Evolutionary conservation across 2,888 invertebrate genomes (phyloP).

Genomic region (Phalera bucephala): DNA sequence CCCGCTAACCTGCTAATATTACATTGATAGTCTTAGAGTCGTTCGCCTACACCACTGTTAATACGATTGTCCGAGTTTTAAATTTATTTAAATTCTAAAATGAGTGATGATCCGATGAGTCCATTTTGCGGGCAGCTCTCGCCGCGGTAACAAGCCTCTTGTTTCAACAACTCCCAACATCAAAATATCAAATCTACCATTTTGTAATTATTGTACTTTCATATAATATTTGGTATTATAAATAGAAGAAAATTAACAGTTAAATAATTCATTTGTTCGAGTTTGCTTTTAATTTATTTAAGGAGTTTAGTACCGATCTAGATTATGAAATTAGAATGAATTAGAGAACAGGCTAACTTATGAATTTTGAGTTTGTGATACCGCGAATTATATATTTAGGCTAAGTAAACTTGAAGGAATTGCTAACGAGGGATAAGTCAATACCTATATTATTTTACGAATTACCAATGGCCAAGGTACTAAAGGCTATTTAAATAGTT

Average conservation of each 20-base stretch:
- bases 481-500: no score
- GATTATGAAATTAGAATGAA: constrained; percentile 1
- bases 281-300: constrained; percentile 15
- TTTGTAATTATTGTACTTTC: constrained; percentile 22
- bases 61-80: constrained; percentile 46
- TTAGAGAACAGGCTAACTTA: no score
- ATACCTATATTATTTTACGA: no score
- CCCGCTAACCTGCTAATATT: no score
- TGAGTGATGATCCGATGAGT: constrained; percentile 20
- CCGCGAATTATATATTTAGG: no score
- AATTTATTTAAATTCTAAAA: constrained; percentile 52
- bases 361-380: no score
- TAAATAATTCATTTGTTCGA: constrained; percentile 30
- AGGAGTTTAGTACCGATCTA: constrained; percentile 8
- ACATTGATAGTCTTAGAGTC: no score
- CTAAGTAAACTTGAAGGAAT: no score
- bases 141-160: constrained; percentile 38
- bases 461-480: no score
- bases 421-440: no score
- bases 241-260: constrained; percentile 26
- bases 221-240: constrained; percentile 25
- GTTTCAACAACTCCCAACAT: constrained; percentile 42
- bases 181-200: constrained; percentile 39
- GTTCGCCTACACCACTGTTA: constrained; percentile 10
- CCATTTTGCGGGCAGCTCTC: background rate